Conservation (phyloP, 2,888 invertebrate species). For the Drosophila diplacantha region DNA sequence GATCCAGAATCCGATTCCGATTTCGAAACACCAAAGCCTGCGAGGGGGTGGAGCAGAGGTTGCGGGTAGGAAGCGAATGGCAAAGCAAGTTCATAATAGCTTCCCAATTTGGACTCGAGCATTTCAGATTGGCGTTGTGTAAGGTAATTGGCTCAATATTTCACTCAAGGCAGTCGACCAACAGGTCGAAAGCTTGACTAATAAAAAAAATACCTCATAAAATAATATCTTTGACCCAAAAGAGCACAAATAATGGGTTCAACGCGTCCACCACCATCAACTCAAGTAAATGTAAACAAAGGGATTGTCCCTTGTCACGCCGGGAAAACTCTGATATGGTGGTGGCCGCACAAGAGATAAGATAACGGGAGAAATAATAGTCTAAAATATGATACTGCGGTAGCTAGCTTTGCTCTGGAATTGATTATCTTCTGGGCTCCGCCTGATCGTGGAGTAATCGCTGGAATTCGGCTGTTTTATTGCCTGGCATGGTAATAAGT, state of each 20-base stretch:
- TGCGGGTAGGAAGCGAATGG: constrained; percentile 32
- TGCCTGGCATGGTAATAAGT: constrained; percentile 17
- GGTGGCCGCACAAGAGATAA: constrained; percentile 14
- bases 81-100: constrained; percentile 50
- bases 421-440: constrained; percentile 5
- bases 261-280: constrained; percentile 13
- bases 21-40: constrained; percentile 7
- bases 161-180: constrained; percentile 34
- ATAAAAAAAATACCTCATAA: constrained; percentile 23
- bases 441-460: constrained; percentile 21
- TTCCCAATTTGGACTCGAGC: constrained; percentile 48
- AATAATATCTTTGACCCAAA: constrained; percentile 38
- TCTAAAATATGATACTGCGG: constrained; percentile 5
- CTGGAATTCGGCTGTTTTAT: constrained; percentile 21
- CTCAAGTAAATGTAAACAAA: constrained; percentile 29
- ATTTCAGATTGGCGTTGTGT: constrained; percentile 34
- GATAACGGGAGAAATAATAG: constrained; percentile 10
- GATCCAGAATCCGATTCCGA: constrained; percentile 43
- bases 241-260: constrained; percentile 26
- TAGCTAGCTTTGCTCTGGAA: constrained; percentile 7
- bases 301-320: constrained; percentile 17
- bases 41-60: constrained; percentile 8
- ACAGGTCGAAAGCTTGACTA: constrained; percentile 34
- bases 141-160: constrained; percentile 49
- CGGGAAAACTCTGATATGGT: constrained; percentile 25